Conservation (phyloP, 2,888 invertebrate species). For the Metacarcinus magister region DNA sequence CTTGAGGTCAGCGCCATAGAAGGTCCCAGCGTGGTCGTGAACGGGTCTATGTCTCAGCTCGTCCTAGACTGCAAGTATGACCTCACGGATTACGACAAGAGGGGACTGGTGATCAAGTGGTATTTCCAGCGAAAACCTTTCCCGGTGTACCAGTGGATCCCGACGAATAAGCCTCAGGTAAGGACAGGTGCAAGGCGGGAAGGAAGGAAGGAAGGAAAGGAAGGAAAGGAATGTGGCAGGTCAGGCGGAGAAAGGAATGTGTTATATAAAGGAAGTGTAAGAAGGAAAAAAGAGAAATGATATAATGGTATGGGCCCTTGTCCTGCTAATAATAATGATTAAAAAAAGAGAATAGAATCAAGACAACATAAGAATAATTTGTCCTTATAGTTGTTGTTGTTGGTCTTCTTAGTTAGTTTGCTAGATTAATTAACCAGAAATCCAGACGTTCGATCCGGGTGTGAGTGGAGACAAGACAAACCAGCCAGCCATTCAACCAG, state of each 20-base stretch:
- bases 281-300: not conserved
- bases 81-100: constrained; percentile 86
- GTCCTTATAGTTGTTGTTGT: too few species aligned
- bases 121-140: constrained; percentile 83
- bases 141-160: constrained; percentile 84
- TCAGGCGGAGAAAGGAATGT: too few species aligned
- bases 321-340: too few species aligned
- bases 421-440: too few species aligned
- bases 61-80: constrained; percentile 90
- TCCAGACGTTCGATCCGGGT: too few species aligned
- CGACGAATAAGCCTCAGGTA: constrained; percentile 83
- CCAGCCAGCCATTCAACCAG: too few species aligned
- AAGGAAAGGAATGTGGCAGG: not conserved
- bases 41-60: constrained; percentile 87
- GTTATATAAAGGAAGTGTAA: not conserved
- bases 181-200: constrained; percentile 56
- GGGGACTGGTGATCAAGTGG: constrained; percentile 83
- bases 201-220: too few species aligned
- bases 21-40: constrained; percentile 88
- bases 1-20: constrained; percentile 87
- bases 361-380: not conserved
- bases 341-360: not conserved
- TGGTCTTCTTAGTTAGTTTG: too few species aligned
- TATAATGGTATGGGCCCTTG: too few species aligned
- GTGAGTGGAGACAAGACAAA: too few species aligned